Evolutionary conservation across 2,888 invertebrate genomes (phyloP), one percentile per base, ranked within the genome.

Genomic region (Phaedon cochleariae): DNA sequence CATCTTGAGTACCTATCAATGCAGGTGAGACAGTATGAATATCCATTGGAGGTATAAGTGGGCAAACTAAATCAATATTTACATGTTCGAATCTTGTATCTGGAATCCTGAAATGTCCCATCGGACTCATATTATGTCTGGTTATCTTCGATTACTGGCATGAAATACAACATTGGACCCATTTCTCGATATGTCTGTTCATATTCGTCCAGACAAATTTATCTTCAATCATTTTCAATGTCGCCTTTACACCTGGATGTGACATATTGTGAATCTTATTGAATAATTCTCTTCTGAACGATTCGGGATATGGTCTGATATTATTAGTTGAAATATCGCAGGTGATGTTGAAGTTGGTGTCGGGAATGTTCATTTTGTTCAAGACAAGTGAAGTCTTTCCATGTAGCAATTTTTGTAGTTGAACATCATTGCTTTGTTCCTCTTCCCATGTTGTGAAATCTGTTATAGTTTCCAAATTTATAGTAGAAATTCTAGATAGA

Each of bases 121-220:
- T 21, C 17, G 62, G 51, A n/a, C 22, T 29, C 3, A 49, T 34
- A 17, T 18, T 52, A 15, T 79, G 83, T 12, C 80, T 68, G 0
- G 62, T 52, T 0, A 82, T 63, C 58, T 84, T 84, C 0, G 69
- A 45, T 2, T 69, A 67, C 58, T 84, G 83, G 46, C 83, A 83
- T 0, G 64, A 41, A 5, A 69, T 15, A 26, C 81, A 81, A 10
- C 61, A 41, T 54, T 68, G 62, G 0, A 73, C 59, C 78, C 80
- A 81, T 77, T 76, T 4, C 75, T 74, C 59, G 77, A 79, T 4
- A 73, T n/a, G n/a, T n/a, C n/a, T n/a, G n/a, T n/a, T n/a, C n/a
- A n/a, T n/a, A n/a, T n/a, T n/a, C n/a, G n/a, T n/a, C n/a, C n/a
- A n/a, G n/a, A n/a, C n/a, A n/a, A n/a, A n/a, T n/a, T n/a, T n/a